Evolutionary conservation across 2,888 invertebrate species (phyloP).

Genomic region (Uropetala carovei): DNA sequence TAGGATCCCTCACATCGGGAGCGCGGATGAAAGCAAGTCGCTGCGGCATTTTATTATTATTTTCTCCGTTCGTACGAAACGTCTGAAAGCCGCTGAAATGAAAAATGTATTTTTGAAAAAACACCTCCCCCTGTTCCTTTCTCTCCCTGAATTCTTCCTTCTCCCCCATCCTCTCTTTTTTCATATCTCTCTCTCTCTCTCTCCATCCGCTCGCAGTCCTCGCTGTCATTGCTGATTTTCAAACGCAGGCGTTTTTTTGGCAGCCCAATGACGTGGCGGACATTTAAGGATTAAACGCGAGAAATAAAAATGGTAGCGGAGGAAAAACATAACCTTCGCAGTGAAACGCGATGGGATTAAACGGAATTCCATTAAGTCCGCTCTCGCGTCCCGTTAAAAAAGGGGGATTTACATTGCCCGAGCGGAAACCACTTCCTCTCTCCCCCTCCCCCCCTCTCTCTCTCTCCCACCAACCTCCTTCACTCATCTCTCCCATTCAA

Average conservation of each 20-base stretch:
- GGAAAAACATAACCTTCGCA: conserved; percentile 32
- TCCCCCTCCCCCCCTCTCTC: neutral
- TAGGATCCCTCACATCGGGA: neutral
- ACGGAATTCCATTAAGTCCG: conserved; percentile 10
- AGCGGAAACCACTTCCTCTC: neutral
- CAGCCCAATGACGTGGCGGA: neutral
- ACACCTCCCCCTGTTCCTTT: neutral
- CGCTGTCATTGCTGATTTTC: conserved; percentile 14
- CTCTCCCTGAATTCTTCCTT: neutral
- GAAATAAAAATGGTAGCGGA: neutral
- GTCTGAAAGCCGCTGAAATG: neutral
- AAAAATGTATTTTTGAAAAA: neutral
- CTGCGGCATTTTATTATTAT: neutral
- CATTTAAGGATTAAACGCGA: conserved; percentile 13
- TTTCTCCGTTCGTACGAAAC: neutral
- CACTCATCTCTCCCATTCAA: neutral
- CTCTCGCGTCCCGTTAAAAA: neutral
- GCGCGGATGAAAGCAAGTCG: neutral
- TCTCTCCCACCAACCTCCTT: neutral
- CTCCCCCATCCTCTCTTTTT: neutral
- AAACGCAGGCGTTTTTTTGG: neutral
- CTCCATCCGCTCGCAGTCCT: neutral
- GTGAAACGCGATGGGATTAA: conserved; percentile 32
- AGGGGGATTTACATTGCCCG: conserved; percentile 2
- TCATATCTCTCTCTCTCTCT: neutral